Evolutionary conservation across 2,888 invertebrate species (phyloP).

Genomic region (Physocephala rufipes): DNA sequence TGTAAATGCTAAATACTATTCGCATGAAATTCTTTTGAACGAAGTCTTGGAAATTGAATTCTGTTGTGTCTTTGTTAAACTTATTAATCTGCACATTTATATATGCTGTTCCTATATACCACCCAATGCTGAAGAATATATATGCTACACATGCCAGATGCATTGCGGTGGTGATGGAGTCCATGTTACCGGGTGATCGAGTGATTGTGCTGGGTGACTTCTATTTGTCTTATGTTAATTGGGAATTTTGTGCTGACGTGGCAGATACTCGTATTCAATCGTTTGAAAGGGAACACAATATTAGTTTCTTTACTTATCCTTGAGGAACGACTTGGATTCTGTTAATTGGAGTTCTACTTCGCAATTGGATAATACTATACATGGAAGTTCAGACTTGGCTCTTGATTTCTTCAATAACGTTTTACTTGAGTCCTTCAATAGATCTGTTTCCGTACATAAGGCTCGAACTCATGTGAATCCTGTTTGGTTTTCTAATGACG

Average conservation of each 20-base stretch:
- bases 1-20: background rate
- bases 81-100: background rate
- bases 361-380: no score
- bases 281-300: background rate
- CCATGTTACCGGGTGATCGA: background rate
- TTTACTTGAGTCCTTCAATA: no score
- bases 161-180: background rate
- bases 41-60: background rate
- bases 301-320: background rate
- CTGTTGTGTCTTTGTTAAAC: background rate
- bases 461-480: background rate
- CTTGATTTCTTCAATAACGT: background rate
- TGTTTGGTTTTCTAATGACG: no score
- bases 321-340: no score
- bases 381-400: no score
- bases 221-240: constrained; percentile 8
- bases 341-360: no score
- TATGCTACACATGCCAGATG: background rate
- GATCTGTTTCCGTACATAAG: no score
- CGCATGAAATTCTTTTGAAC: background rate
- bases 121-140: background rate
- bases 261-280: background rate
- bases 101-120: constrained; percentile 3
- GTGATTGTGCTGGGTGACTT: constrained; percentile 1
- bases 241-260: background rate